Percentiles rank a stretch among this genome's conserved stretches.
Evolutionary conservation across 2,888 invertebrate genomes (phyloP).

Genomic region (Allophyes oxyacanthae): DNA sequence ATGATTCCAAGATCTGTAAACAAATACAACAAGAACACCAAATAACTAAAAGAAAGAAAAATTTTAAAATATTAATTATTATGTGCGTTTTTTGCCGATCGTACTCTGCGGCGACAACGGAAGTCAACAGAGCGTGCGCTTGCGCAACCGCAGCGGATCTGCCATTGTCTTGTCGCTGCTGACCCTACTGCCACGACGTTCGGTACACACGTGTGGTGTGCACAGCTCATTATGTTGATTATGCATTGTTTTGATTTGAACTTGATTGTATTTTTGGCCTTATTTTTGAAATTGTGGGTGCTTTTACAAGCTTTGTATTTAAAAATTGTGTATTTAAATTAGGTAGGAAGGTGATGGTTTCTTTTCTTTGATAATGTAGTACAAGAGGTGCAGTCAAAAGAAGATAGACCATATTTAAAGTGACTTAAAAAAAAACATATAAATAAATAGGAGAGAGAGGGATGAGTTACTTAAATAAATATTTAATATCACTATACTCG

Average conservation of each 20-base stretch:
- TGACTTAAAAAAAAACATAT: too few relatives aligned
- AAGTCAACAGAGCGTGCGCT: conserved; percentile 69
- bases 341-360: too few relatives aligned
- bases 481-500: too few relatives aligned
- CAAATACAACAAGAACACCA: too few relatives aligned
- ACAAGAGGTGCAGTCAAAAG: too few relatives aligned
- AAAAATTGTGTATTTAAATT: too few relatives aligned
- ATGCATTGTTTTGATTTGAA: conserved; percentile 44
- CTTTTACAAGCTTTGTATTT: conserved; percentile 14
- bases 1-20: too few relatives aligned
- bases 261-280: conserved; percentile 27
- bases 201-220: conserved; percentile 37
- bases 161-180: conserved; percentile 66
- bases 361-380: too few relatives aligned
- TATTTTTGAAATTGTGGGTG: conserved; percentile 21
- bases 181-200: conserved; percentile 62
- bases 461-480: too few relatives aligned
- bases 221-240: conserved; percentile 18
- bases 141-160: conserved; percentile 63
- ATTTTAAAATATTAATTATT: background rate
- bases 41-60: background rate
- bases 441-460: too few relatives aligned
- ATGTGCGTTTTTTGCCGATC: conserved; percentile 19
- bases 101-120: conserved; percentile 65
- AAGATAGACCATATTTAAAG: too few relatives aligned